Evolutionary conservation across 2,113 vertebrate species (phyloP).

Genomic region (Pantherophis guttatus): DNA sequence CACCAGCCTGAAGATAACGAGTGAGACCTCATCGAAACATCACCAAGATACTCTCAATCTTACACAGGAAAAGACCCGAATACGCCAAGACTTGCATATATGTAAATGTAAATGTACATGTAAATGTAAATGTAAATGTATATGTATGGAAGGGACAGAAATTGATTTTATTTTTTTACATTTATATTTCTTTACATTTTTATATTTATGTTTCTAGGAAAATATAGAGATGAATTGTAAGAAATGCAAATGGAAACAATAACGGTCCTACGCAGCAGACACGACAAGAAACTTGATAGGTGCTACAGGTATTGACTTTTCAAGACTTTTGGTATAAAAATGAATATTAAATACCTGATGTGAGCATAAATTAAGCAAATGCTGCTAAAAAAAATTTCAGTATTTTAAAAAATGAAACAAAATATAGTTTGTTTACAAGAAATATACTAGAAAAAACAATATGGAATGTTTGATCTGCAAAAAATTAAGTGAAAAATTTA

Average conservation of each 20-base stretch:
- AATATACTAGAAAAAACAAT: neutral
- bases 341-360: neutral
- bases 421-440: neutral
- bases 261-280: neutral
- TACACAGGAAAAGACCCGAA: too few relatives aligned
- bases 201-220: neutral
- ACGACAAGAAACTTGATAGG: neutral
- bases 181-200: neutral
- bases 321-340: neutral
- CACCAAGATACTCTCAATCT: too few relatives aligned
- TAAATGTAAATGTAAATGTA: too few relatives aligned
- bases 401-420: neutral
- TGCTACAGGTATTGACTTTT: neutral
- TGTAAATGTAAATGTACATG: too few relatives aligned
- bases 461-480: neutral
- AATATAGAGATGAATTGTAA: neutral
- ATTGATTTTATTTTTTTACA: neutral
- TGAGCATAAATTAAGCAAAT: neutral
- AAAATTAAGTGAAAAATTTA: neutral
- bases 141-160: too few relatives aligned
- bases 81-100: too few relatives aligned
- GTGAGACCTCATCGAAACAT: too few relatives aligned
- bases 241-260: neutral
- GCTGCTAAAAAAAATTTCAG: neutral
- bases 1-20: too few relatives aligned